Conservation (phyloP, 2,888 invertebrate genomes). For the Cephus nigrinus region DNA sequence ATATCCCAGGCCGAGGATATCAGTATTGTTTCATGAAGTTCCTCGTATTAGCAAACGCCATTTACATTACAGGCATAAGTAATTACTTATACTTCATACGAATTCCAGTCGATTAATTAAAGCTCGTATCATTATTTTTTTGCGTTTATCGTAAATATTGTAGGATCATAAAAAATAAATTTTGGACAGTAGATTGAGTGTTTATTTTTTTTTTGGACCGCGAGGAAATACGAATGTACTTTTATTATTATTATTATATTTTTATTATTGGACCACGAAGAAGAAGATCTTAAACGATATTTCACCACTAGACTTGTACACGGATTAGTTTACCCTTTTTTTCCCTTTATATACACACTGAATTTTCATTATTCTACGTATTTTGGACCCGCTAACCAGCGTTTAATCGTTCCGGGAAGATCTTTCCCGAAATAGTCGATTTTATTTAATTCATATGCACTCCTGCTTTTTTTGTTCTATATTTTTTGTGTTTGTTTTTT, state of each 20-base stretch:
- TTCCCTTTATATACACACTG: neutral
- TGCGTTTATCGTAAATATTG: neutral
- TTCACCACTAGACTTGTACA: neutral
- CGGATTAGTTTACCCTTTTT: neutral
- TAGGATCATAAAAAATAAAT: neutral
- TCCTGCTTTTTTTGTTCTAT: slow-evolving; percentile 5
- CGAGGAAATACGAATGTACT: slow-evolving; percentile 3
- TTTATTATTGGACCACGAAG: slow-evolving; percentile 8
- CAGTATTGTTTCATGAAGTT: neutral
- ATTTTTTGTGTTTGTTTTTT: slow-evolving; percentile 4
- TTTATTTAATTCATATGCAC: neutral
- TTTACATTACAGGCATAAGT: neutral
- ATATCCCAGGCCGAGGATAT: neutral
- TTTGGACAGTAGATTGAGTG: neutral
- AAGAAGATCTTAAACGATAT: neutral
- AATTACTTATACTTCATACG: neutral
- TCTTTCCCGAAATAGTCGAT: neutral
- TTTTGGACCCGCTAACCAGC: slow-evolving; percentile 67
- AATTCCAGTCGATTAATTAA: neutral
- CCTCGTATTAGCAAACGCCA: neutral
- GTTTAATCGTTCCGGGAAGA: slow-evolving; percentile 41
- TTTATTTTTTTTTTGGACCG: slow-evolving; percentile 13
- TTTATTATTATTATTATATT: slow-evolving; percentile 4
- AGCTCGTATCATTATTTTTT: slow-evolving; percentile 8
- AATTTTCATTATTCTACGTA: slow-evolving; percentile 54